These are phyloP conservation scores for Bugulina stolonifera DNA, from an alignment of 2,888 invertebrate genomes.

Conservation along the genomic window DNA sequence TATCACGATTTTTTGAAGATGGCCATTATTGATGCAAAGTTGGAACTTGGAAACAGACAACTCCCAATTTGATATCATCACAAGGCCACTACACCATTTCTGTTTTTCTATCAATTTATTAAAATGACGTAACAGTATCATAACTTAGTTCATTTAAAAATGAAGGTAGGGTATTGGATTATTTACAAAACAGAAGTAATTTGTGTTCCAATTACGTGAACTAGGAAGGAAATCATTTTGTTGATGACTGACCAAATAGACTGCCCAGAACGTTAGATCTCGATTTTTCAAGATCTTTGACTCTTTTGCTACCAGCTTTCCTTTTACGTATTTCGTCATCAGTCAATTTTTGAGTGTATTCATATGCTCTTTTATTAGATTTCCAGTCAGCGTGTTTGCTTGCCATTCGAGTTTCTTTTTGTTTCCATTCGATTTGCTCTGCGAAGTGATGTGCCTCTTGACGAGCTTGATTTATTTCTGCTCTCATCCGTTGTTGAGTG, in stretches of 20 bases:
- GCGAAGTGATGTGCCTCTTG: slow-evolving; percentile 66
- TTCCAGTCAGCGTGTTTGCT: slow-evolving; percentile 25
- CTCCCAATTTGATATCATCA: too few species aligned
- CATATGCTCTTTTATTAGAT: slow-evolving; percentile 19
- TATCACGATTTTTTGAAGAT: too few species aligned
- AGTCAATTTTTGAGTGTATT: slow-evolving; percentile 9
- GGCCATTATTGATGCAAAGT: too few species aligned
- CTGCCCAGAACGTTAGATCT: slow-evolving; percentile 1
- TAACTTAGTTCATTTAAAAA: too few species aligned
- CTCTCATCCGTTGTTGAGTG: slow-evolving; percentile 73
- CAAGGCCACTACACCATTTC: too few species aligned
- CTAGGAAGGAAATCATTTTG: too few species aligned
- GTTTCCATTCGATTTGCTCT: slow-evolving; percentile 24
- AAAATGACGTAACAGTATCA: too few species aligned
- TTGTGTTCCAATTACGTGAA: too few species aligned
- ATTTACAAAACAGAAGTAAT: too few species aligned
- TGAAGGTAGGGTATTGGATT: too few species aligned
- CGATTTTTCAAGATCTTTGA: not conserved
- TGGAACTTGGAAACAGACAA: too few species aligned
- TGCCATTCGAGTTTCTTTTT: slow-evolving; percentile 9
- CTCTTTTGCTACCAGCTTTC: slow-evolving; percentile 13
- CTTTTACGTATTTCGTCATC: slow-evolving; percentile 23
- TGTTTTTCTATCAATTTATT: too few species aligned
- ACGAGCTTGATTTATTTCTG: slow-evolving; percentile 85
- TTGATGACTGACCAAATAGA: not conserved